Evolutionary conservation across 2,888 invertebrate genomes (phyloP), one percentile per base, ranked within the genome.

Genomic region (Acheta domesticus): DNA sequence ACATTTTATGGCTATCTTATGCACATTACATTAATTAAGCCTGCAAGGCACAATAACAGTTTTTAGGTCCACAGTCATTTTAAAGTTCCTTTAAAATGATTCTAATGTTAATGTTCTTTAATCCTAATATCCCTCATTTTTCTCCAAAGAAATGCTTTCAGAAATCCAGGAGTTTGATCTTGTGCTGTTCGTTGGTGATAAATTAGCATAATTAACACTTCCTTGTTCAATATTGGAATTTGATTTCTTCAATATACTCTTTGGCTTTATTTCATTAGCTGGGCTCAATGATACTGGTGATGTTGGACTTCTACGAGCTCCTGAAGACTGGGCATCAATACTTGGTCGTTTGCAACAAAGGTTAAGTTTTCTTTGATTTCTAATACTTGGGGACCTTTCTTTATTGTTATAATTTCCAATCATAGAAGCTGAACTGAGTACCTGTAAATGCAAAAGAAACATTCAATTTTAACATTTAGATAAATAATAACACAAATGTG

Each of bases 221-320:
- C 81, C 80, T 77, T 82, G 83, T 77, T 85, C 84, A 36, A 84
- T 83, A 80, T 83, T 84, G 11, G 85, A 85, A 80, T 84, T 83
- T 62, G 84, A 84, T 81, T 85, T 85, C 82, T 85, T 85, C 76
- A 85, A 82, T 79, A 85, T 85, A 79, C 85, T 83, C 81, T 85
- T 85, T 20, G 84, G 84, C 80, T 84, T 84, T 74, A 83, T 81
- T 14, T 83, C 84, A 23, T 77, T 75, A 78, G 82, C 78, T 14
- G 82, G 80, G 75, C 80, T 81, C 48, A 79, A 62, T 20, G 82
- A 82, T n/a, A 75, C 80, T 21, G 83, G 81, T 20, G 83, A 81
- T 11, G 83, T 82, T 23, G 83, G 82, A 77, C 83, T 82, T 62
- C 82, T 77, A 8, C 80, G 74, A 78, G 78, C 81, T 80, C 75